phyloP scores from a whole-genome alignment of 2,113 vertebrate genomes.

The Brachyhypopomus occidentalis region DNA sequence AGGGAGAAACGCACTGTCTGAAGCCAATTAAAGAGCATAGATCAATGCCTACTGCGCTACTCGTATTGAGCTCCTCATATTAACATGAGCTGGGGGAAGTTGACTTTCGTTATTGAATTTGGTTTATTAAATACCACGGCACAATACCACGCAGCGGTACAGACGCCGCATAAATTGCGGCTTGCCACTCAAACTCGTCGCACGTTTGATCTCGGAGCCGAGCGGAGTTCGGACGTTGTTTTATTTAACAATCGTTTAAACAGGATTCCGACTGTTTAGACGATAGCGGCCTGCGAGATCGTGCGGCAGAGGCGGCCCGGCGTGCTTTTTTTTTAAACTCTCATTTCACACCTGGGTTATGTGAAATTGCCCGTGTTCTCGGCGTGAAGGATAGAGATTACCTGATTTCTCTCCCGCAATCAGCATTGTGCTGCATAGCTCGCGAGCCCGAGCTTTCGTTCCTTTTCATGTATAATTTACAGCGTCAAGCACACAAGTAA shows the following conservation, averaged over 20 bases:
- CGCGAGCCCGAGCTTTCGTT: slow-evolving; percentile 18
- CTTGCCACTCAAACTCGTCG: neutral
- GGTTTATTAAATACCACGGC: slow-evolving; percentile 43
- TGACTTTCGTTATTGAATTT: slow-evolving; percentile 43
- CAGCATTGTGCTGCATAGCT: slow-evolving; percentile 19
- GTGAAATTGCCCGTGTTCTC: slow-evolving; percentile 24
- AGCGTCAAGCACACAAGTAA: slow-evolving; percentile 36
- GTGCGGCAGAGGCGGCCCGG: neutral
- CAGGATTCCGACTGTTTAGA: neutral
- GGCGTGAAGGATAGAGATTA: slow-evolving; percentile 32
- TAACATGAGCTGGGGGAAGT: slow-evolving; percentile 47
- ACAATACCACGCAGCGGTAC: neutral
- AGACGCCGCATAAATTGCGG: neutral
- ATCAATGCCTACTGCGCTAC: slow-evolving; percentile 53
- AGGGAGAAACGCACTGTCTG: slow-evolving; percentile 54
- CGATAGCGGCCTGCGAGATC: neutral
- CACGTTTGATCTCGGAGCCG: neutral
- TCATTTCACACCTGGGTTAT: slow-evolving; percentile 9
- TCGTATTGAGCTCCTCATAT: slow-evolving; percentile 53
- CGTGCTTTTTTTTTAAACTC: neutral
- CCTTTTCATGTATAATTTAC: slow-evolving; percentile 49
- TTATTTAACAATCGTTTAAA: neutral
- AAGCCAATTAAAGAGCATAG: slow-evolving; percentile 58
- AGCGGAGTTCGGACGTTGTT: neutral
- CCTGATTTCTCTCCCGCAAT: neutral